Base-by-base conservation (phyloP, 2,888 invertebrate genomes). In the Hipparchia semele region DNA sequence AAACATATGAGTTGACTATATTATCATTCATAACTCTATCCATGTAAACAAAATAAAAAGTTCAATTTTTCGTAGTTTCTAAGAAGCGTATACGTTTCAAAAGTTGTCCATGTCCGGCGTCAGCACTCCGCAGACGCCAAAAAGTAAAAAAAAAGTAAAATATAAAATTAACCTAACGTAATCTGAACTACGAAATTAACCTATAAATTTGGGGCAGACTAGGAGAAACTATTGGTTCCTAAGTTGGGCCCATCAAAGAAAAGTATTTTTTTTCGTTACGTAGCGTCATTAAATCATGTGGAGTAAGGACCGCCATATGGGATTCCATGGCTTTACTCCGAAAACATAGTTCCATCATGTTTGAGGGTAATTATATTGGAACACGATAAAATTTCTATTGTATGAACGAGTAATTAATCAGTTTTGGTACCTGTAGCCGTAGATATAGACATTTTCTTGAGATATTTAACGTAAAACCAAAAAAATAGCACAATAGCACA, bases 231-330 rank as follows among this genome's bases (percentile, higher is more conserved):
- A 56, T 54, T 73, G 64, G 69, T 71, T 74, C 78, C 67, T 70
- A 51, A 72, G 60, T 61, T 67, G 73, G 60, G 68, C 70, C 71
- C 72, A 60, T 71, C 66, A 76, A 75, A 70, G 65, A 76, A 78
- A 80, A 76, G 76, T 76, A 83, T 81, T 70, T 82, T 79, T 39
- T 83, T 87, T 84, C 83, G 84, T 79, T 83, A 83, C 83, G 86
- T 89, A 91, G 90, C 92, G 92, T 92, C 92, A 90, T 88, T 89
- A 87, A 84, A 92, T 93, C 92, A 92, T 93, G 92, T 93, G 92
- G 91, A 91, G 90, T 87, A 87, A 89, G 90, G 92, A 93, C 93
- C 93, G 93, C 93, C 93, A 93, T 93, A 93, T 93, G 93, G 93
- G 92, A 92, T 91, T 93, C 93, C 91, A 93, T 92, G 91, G 93